A percentile compares a stretch with the other conserved stretches of the same genome.
phyloP scores from a whole-genome alignment of 1,140 invertebrate species.

The Drosophila fuyamai region DNA sequence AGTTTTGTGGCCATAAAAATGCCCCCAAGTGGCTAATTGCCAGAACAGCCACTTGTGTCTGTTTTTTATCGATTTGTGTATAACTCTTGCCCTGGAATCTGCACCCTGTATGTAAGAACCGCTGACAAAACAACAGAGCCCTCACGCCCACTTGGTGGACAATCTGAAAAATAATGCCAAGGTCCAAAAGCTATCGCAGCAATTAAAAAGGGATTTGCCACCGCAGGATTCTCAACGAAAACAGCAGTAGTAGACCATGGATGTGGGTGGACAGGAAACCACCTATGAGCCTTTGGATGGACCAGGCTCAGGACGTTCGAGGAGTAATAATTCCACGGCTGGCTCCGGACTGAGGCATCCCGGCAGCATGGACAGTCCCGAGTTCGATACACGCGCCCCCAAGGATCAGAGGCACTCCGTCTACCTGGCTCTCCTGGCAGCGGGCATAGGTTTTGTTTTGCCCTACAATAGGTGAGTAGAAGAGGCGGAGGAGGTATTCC shows the following conservation, averaged over 20 bases:
- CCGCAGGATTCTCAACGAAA: slow-evolving; percentile 7
- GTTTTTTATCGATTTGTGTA: slow-evolving; percentile 68
- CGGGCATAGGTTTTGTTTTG: slow-evolving; percentile 95
- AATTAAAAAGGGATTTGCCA: slow-evolving; percentile 3
- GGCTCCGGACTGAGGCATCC: slow-evolving; percentile 60
- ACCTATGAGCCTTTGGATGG: slow-evolving; percentile 81
- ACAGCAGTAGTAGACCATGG: slow-evolving; percentile 31
- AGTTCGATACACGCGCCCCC: slow-evolving; percentile 85
- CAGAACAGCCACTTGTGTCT: slow-evolving; percentile 53
- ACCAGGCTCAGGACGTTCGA: slow-evolving; percentile 30
- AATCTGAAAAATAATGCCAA: slow-evolving; percentile 37
- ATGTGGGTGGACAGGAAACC: slow-evolving; percentile 72
- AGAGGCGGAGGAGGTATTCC: no score
- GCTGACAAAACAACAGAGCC: slow-evolving; percentile 8
- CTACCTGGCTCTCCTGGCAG: slow-evolving; percentile 92
- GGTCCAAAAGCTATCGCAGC: slow-evolving; percentile 2
- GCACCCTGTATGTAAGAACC: slow-evolving; percentile 51
- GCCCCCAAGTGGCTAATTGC: slow-evolving; percentile 7
- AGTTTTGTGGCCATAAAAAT: background rate
- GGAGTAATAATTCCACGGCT: slow-evolving; percentile 13
- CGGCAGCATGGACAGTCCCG: slow-evolving; percentile 78
- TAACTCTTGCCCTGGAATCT: slow-evolving; percentile 11
- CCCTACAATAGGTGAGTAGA: slow-evolving; percentile 93
- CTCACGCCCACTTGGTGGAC: slow-evolving; percentile 15
- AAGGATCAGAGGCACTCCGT: slow-evolving; percentile 91